Evolutionary conservation across 2,888 invertebrate genomes (phyloP).

Genomic region (Leptopilina drosophilae): DNA sequence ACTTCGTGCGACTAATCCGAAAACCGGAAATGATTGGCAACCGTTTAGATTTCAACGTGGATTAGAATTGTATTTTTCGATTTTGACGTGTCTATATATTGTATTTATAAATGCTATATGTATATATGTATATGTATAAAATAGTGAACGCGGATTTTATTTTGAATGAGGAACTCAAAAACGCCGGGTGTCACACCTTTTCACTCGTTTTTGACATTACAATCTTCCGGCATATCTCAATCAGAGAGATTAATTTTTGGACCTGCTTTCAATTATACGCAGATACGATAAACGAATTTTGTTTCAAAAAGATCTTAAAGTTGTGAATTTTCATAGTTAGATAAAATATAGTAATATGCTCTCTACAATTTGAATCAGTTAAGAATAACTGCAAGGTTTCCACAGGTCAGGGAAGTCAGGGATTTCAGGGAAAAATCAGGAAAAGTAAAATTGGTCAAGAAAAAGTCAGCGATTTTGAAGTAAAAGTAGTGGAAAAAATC

Average conservation of each 20-base stretch:
- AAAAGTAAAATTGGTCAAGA: no score
- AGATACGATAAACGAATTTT: background rate
- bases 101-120: slow-evolving; percentile 2
- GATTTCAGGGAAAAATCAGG: no score
- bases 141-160: slow-evolving; percentile 34
- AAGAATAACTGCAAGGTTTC: no score
- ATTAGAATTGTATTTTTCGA: slow-evolving; percentile 67
- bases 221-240: slow-evolving; percentile 60
- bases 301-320: background rate
- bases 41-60: slow-evolving; percentile 74
- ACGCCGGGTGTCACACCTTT: slow-evolving; percentile 63
- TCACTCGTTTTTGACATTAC: slow-evolving; percentile 66
- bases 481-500: no score
- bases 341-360: no score
- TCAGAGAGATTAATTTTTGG: slow-evolving; percentile 53
- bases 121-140: background rate
- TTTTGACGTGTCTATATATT: slow-evolving; percentile 48
- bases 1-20: slow-evolving; percentile 73
- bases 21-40: slow-evolving; percentile 78
- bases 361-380: no score
- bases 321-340: background rate
- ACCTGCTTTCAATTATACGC: slow-evolving; percentile 34
- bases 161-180: slow-evolving; percentile 43
- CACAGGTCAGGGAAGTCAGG: no score
- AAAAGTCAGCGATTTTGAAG: no score